Evolutionary conservation across 2,888 invertebrate species (phyloP).

Genomic region (Strigamia crassipes): DNA sequence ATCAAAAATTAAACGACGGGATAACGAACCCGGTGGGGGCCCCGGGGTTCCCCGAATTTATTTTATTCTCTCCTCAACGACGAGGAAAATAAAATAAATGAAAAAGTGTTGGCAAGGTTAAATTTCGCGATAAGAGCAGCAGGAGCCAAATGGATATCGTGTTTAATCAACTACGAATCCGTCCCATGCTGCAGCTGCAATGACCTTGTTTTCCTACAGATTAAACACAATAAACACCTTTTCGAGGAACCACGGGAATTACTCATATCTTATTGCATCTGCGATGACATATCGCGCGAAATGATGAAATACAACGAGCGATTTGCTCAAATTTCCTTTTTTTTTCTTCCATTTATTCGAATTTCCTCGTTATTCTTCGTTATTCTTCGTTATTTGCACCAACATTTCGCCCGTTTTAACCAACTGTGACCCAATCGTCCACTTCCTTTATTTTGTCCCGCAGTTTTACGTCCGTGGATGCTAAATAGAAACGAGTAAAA

Average conservation of each 20-base stretch:
- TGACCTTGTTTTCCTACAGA: background rate
- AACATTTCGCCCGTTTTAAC: background rate
- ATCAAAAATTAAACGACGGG: background rate
- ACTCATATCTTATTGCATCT: background rate
- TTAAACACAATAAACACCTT: background rate
- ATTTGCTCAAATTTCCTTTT: background rate
- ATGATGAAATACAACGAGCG: background rate
- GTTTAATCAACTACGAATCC: background rate
- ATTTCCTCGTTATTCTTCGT: constrained; percentile 10
- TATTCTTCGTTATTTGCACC: no score
- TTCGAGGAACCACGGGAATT: background rate
- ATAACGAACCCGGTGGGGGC: no score
- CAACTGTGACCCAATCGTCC: background rate
- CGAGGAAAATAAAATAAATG: constrained; percentile 10
- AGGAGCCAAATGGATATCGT: background rate
- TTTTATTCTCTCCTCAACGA: background rate
- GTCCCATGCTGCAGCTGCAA: background rate
- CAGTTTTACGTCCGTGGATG: background rate
- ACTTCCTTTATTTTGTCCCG: background rate
- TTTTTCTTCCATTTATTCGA: background rate
- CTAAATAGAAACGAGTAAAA: no score
- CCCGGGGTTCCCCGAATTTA: no score
- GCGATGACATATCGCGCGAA: background rate
- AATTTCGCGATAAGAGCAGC: background rate
- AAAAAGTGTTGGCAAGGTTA: background rate